A percentile compares a stretch with the other conserved stretches of the same genome.
These are phyloP conservation scores for Galemys pyrenaicus DNA, from an alignment of 2,113 vertebrate species.

Conservation along the genomic window DNA sequence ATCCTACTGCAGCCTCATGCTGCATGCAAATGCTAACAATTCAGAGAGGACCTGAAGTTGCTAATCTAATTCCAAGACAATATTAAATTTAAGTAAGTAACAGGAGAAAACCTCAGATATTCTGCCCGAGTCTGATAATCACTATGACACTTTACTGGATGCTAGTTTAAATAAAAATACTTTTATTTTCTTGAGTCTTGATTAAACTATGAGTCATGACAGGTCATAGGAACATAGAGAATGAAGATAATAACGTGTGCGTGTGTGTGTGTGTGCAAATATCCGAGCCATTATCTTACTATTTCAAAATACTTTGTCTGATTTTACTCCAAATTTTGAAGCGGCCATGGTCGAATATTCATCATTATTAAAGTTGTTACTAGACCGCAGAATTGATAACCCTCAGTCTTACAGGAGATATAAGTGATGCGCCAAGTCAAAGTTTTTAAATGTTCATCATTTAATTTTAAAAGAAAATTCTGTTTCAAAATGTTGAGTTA, in stretches of 20 bases:
- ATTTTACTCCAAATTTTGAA: background rate
- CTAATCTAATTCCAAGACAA: background rate
- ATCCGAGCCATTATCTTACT: background rate
- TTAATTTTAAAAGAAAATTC: slow-evolving; percentile 1
- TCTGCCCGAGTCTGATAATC: background rate
- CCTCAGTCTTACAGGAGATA: background rate
- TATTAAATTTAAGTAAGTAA: background rate
- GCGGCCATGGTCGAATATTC: background rate
- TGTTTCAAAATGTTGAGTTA: slow-evolving; percentile 43
- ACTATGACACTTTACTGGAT: background rate
- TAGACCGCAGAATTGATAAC: background rate
- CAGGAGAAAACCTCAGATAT: background rate
- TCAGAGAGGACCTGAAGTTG: background rate
- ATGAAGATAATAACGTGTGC: background rate
- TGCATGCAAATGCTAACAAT: background rate
- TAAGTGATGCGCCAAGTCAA: background rate
- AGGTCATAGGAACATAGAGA: background rate
- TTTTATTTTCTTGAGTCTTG: background rate
- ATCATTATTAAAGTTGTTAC: slow-evolving; percentile 24
- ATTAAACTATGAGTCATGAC: background rate
- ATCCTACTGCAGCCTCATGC: background rate
- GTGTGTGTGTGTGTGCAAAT: background rate
- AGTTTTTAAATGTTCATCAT: background rate
- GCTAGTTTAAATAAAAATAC: background rate
- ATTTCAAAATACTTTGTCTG: background rate